Percentiles rank a stretch among this genome's conserved stretches.
These are phyloP conservation scores for Leptoteleia sp. DNA, from an alignment of 1,140 invertebrate genomes.

Conservation along the genomic window DNA sequence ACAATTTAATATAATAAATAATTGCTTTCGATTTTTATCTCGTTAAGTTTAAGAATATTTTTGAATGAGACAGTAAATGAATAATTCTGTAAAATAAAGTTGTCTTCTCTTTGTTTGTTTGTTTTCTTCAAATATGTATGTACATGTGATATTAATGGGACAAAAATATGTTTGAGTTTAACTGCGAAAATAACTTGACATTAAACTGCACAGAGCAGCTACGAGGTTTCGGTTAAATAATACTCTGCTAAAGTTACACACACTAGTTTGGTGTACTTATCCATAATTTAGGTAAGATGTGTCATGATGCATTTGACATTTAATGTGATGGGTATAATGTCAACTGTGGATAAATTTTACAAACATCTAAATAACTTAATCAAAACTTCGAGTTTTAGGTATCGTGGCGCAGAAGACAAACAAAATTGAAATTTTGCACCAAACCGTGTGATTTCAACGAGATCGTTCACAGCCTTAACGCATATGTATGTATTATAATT, in stretches of 20 bases:
- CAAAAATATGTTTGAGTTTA: background rate
- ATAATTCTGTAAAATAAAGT: too few species aligned
- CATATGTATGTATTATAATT: too few species aligned
- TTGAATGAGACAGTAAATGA: too few species aligned
- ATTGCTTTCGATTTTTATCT: too few species aligned
- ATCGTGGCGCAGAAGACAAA: constrained; percentile 1
- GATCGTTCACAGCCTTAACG: too few species aligned
- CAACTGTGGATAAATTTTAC: constrained; percentile 11
- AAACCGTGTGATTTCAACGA: too few species aligned
- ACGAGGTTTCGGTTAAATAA: constrained; percentile 13
- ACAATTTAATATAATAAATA: too few species aligned
- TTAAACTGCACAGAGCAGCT: background rate
- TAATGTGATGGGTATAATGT: constrained; percentile 12
- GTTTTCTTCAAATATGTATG: too few species aligned
- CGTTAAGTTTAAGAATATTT: too few species aligned
- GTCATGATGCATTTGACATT: constrained; percentile 27
- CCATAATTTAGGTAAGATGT: constrained; percentile 21
- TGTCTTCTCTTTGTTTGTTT: too few species aligned
- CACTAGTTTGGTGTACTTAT: constrained; percentile 12
- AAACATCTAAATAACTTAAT: constrained; percentile 31
- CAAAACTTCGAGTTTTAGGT: constrained; percentile 17
- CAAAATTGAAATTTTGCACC: background rate
- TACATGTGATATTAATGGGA: too few species aligned
- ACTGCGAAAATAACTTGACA: background rate
- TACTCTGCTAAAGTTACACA: constrained; percentile 5